Conservation (phyloP, 2,888 invertebrate genomes). For the Thecophora atra region DNA sequence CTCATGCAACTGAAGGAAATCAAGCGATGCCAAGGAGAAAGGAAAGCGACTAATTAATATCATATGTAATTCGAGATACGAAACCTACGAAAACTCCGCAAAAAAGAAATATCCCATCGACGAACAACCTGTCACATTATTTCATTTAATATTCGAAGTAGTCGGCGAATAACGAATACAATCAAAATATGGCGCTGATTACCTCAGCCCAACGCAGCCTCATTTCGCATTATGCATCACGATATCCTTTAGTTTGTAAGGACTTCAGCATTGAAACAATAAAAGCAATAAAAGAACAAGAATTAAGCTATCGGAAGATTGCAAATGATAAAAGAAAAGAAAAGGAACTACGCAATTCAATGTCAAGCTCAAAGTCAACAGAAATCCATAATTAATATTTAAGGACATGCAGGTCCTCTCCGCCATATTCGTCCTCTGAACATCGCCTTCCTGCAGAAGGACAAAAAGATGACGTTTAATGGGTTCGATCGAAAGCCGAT, state of each 20-base stretch:
- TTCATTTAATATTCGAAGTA: constrained; percentile 11
- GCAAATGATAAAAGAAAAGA: too few species aligned
- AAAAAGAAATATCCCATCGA: not conserved
- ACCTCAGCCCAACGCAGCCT: not conserved
- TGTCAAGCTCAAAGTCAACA: constrained; percentile 17
- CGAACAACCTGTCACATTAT: not conserved
- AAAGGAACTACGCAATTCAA: not conserved
- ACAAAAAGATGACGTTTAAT: too few species aligned
- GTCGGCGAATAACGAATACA: not conserved
- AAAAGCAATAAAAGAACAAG: not conserved
- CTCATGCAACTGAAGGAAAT: not conserved
- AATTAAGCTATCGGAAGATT: not conserved
- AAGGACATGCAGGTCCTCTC: constrained; percentile 7
- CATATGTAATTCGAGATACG: not conserved
- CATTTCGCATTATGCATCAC: constrained; percentile 9
- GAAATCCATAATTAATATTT: constrained; percentile 26
- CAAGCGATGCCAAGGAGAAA: not conserved
- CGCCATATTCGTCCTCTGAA: too few species aligned
- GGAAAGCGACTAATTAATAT: not conserved
- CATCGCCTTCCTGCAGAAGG: too few species aligned
- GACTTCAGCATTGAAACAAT: constrained; percentile 2
- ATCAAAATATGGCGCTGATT: constrained; percentile 13
- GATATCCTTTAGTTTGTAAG: constrained; percentile 11
- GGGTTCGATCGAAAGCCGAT: too few species aligned
- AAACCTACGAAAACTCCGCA: not conserved